These are phyloP conservation scores for Plebejus argus DNA, from an alignment of 2,888 invertebrate genomes.

Conservation along the genomic window DNA sequence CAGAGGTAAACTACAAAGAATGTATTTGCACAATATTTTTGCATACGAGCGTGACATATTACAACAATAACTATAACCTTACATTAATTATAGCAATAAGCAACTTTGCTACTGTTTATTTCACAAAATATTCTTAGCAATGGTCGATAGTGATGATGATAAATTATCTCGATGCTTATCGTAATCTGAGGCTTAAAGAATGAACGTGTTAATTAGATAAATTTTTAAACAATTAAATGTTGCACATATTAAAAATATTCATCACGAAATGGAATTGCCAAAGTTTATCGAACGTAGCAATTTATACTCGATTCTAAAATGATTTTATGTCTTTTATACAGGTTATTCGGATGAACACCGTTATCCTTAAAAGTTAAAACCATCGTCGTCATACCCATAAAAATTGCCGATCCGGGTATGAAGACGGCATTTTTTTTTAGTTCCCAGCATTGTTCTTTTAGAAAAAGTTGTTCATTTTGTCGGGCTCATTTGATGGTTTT, in stretches of 20 bases:
- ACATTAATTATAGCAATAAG: neutral
- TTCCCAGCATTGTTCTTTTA: too few species aligned
- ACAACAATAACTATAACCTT: neutral
- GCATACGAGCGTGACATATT: constrained; percentile 5
- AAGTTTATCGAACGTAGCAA: neutral
- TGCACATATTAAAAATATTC: neutral
- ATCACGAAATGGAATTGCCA: neutral
- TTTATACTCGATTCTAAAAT: neutral
- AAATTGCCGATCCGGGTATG: too few species aligned
- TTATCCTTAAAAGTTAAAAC: too few species aligned
- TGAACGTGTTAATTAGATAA: neutral
- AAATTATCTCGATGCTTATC: neutral
- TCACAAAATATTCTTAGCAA: neutral
- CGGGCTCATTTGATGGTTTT: too few species aligned
- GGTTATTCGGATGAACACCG: too few species aligned
- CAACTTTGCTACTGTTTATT: neutral
- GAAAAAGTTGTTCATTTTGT: too few species aligned
- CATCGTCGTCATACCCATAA: too few species aligned
- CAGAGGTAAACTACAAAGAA: neutral
- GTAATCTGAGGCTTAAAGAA: neutral
- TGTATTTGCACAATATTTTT: constrained; percentile 13
- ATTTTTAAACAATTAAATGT: neutral
- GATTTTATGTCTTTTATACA: too few species aligned
- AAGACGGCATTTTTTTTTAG: too few species aligned
- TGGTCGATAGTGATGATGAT: neutral